phyloP scores from a whole-genome alignment of 2,888 invertebrate genomes.

The Aphidoletes aphidimyza region DNA sequence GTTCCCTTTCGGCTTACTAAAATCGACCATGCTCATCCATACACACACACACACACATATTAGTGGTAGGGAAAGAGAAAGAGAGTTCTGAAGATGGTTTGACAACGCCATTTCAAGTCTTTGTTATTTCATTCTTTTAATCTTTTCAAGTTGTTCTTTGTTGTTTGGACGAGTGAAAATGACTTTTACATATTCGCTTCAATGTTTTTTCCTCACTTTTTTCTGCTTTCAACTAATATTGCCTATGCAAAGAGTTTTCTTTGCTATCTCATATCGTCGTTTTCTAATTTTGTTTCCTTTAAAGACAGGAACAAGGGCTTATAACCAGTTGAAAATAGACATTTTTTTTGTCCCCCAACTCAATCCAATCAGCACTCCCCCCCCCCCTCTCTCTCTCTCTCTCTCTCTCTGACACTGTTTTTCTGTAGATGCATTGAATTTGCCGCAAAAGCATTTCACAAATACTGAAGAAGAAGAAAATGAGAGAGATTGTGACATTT shows the following conservation, averaged over 20 bases:
- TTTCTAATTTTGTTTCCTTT: neutral
- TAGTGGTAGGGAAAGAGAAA: neutral
- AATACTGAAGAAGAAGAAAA: neutral
- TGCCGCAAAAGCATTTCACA: conserved; percentile 11
- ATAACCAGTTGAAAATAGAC: neutral
- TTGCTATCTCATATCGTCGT: neutral
- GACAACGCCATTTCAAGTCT: conserved; percentile 33
- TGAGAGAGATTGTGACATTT: neutral
- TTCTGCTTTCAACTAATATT: neutral
- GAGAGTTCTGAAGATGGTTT: neutral
- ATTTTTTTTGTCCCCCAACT: too few species aligned
- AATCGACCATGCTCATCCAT: too few species aligned
- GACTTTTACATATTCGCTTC: neutral
- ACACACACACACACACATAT: too few species aligned
- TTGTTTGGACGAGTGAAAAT: neutral
- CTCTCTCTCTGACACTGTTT: neutral
- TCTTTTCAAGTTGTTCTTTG: conserved; percentile 34
- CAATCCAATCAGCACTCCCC: too few species aligned
- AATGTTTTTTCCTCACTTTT: neutral
- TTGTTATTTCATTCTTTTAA: conserved; percentile 45
- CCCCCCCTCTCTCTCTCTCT: too few species aligned
- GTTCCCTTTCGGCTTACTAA: too few species aligned
- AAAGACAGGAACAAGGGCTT: neutral
- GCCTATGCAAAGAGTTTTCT: conserved; percentile 14
- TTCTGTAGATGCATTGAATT: neutral